Base-by-base conservation (phyloP, 2,888 invertebrate genomes). In the Calliphora vomitoria region DNA sequence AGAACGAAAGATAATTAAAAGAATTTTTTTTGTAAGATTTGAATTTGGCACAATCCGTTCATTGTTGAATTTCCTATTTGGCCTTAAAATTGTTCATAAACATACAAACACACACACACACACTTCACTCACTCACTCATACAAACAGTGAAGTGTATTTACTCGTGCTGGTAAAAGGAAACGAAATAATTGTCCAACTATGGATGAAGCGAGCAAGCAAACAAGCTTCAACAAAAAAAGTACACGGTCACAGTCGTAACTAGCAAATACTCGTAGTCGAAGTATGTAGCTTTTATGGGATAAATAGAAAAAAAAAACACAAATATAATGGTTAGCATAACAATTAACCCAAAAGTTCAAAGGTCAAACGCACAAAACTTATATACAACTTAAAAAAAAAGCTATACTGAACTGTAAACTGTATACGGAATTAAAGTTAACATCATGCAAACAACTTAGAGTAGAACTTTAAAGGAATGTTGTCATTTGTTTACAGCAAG, bases 341-440 rank as follows among this genome's bases (percentile, higher is more conserved):
- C 89, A 91, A 91, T 91, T 91, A 92, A 90, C 90, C 90, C 66
- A 90, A 66, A 90, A 92, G 92, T 92, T 92, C 91, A 92, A 91
- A 92, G 92, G 90, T 92, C 91, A 90, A 89, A 90, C 76, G 84
- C 86, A 86, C 47, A 74, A 75, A 18, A 44, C 15, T 38, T 69
- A 4, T 41, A 55, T 53, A 53, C n/a, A 44, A 44, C 1, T 50
- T 20, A 10, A 55, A 25, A n/a, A 25, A n/a, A n/a, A 18, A 35
- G n/a, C 35, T 15, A 62, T 35, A 62, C n/a, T n/a, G 4, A 31
- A 35, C n/a, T 8, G 20, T 20, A 55, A 20, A 18, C 20, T 55
- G 20, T 18, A 55, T 10, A 55, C 10, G 8, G n/a, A 62, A 62
- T 25, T 25, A 10, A 58, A 25, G 25, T 58, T 13, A 58, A 10